Evolutionary conservation across 2,888 invertebrate species (phyloP).

Genomic region (Carabus problematicus): DNA sequence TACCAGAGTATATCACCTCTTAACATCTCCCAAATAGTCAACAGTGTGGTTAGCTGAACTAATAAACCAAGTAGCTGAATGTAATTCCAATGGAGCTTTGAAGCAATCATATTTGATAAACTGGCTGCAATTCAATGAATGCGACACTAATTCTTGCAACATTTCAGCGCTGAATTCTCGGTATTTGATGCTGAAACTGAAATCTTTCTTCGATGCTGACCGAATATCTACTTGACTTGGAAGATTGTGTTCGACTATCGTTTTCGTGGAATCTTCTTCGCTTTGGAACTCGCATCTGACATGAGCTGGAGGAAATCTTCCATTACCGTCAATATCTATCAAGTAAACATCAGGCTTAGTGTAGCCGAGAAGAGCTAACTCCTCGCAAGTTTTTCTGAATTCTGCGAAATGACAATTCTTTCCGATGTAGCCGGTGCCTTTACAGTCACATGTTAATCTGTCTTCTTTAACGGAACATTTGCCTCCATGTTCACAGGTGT

Average conservation of each 20-base stretch:
- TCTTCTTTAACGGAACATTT: conserved; percentile 90
- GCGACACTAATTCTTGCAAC: conserved; percentile 88
- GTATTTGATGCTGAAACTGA: conserved; percentile 85
- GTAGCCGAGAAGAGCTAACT: conserved; percentile 82
- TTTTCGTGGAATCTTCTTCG: conserved; percentile 83
- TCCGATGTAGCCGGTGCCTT: conserved; percentile 89
- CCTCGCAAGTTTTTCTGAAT: conserved; percentile 91
- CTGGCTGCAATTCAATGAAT: conserved; percentile 88
- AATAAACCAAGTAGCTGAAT: conserved; percentile 88
- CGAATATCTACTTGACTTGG: conserved; percentile 90
- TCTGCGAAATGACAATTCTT: conserved; percentile 94
- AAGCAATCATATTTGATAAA: conserved; percentile 90
- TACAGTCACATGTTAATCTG: conserved; percentile 87
- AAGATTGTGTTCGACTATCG: conserved; percentile 89
- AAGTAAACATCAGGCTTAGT: conserved; percentile 90
- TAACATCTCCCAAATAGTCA: conserved; percentile 81
- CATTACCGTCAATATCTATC: conserved; percentile 94
- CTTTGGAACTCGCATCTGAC: conserved; percentile 93
- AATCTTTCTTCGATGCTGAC: conserved; percentile 78
- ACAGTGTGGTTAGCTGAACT: conserved; percentile 83
- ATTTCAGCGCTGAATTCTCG: conserved; percentile 90
- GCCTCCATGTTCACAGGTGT: conserved; percentile 92
- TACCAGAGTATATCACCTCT: conserved; percentile 63
- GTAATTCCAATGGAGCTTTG: conserved; percentile 84
- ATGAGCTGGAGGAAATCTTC: conserved; percentile 88